Conservation (phyloP, 1,140 invertebrate species). For the Dinoponera quadriceps region DNA sequence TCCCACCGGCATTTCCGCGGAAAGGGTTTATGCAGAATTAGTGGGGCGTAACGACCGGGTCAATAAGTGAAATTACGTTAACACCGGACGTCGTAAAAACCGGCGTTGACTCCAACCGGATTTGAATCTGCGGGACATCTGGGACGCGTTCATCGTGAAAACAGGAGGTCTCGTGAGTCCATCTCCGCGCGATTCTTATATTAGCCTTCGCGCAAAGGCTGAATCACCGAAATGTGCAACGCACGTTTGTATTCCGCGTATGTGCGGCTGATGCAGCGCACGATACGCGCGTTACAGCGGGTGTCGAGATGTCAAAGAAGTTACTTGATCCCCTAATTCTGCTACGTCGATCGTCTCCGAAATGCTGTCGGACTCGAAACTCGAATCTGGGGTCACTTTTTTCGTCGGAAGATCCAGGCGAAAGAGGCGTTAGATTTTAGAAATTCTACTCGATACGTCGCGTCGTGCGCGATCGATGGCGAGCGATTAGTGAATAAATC, state of each 20-base stretch:
- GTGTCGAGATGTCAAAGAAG: not conserved
- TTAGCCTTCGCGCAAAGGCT: slow-evolving; percentile 41
- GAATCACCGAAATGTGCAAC: slow-evolving; percentile 28
- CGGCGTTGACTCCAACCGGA: slow-evolving; percentile 44
- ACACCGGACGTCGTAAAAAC: slow-evolving; percentile 72
- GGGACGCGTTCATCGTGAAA: slow-evolving; percentile 58
- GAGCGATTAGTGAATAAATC: slow-evolving; percentile 45
- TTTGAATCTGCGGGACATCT: slow-evolving; percentile 73
- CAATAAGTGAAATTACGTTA: slow-evolving; percentile 54
- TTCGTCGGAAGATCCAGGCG: not conserved
- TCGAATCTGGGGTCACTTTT: not conserved
- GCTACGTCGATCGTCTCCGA: not conserved
- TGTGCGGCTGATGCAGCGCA: not conserved
- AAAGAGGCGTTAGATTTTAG: not conserved
- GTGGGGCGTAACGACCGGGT: not conserved
- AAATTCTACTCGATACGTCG: slow-evolving; percentile 28
- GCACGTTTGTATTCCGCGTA: not conserved
- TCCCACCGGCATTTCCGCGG: not conserved
- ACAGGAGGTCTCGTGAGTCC: slow-evolving; percentile 26
- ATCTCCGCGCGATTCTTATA: slow-evolving; percentile 18
- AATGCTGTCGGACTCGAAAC: no score
- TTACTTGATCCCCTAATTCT: not conserved
- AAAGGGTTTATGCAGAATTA: slow-evolving; percentile 18
- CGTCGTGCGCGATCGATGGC: not conserved
- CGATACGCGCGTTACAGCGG: not conserved